Conservation (phyloP, 2,113 vertebrate genomes). For the Patagioenas fasciata region DNA sequence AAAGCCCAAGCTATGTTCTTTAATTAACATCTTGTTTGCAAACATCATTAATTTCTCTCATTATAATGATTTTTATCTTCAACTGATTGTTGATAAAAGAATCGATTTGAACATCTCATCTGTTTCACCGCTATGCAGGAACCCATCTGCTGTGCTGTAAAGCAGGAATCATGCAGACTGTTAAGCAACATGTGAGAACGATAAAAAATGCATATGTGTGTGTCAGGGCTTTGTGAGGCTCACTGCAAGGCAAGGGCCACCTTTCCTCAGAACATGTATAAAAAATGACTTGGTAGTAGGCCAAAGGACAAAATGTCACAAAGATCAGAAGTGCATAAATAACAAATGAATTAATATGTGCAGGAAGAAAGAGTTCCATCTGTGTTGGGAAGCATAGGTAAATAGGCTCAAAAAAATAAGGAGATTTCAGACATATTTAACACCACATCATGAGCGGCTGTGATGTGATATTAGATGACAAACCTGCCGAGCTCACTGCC, state of each 20-base stretch:
- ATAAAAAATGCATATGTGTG: conserved; percentile 75
- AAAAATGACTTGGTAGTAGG: conserved; percentile 72
- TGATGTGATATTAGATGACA: conserved; percentile 35
- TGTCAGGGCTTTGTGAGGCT: conserved; percentile 64
- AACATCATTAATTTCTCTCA: conserved; percentile 84
- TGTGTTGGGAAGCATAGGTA: conserved; percentile 63
- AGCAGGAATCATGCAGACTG: conserved; percentile 68
- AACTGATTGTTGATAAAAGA: conserved; percentile 85
- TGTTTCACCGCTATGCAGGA: conserved; percentile 69
- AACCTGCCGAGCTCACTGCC: not conserved
- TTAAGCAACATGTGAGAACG: conserved; percentile 80
- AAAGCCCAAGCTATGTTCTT: conserved; percentile 76
- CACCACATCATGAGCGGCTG: not conserved
- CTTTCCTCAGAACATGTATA: conserved; percentile 73
- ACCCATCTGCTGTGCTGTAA: conserved; percentile 76
- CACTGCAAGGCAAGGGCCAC: conserved; percentile 71
- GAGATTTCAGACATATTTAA: conserved; percentile 56
- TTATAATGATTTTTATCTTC: conserved; percentile 83
- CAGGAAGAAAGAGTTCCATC: conserved; percentile 68
- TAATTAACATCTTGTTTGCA: conserved; percentile 86
- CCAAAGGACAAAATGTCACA: conserved; percentile 67
- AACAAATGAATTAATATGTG: conserved; percentile 74
- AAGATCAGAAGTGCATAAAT: conserved; percentile 70
- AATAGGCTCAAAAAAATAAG: conserved; percentile 57
- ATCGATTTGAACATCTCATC: conserved; percentile 80